phyloP scores from a whole-genome alignment of 2,113 vertebrate genomes.

The Charina bottae region DNA sequence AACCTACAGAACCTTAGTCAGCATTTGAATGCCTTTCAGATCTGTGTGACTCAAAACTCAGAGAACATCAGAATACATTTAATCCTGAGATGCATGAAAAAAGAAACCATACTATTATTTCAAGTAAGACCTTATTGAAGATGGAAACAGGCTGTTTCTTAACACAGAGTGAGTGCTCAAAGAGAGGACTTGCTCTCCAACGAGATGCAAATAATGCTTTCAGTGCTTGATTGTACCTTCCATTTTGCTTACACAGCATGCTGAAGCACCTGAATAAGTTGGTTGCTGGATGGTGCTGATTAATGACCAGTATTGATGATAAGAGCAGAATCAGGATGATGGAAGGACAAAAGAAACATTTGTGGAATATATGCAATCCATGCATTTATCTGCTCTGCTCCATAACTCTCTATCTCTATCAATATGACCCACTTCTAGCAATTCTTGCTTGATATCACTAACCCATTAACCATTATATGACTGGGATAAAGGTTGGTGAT shows the following conservation, averaged over 20 bases:
- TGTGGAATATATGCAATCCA: background rate
- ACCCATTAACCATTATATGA: background rate
- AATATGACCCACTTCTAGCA: background rate
- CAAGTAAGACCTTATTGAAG: background rate
- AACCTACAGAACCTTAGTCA: background rate
- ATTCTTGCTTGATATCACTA: background rate
- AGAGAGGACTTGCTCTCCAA: conserved; percentile 2
- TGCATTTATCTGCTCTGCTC: background rate
- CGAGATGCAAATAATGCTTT: conserved; percentile 11
- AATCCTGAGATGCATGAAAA: background rate
- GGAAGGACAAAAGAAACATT: background rate
- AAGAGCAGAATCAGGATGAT: background rate
- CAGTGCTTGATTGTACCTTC: background rate
- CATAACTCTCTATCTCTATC: background rate
- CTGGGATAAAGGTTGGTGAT: too few relatives aligned
- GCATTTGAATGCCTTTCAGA: background rate
- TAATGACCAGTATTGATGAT: background rate
- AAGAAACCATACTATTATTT: background rate
- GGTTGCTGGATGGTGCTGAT: background rate
- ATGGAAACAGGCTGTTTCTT: background rate
- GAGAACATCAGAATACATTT: background rate
- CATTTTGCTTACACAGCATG: conserved; percentile 13
- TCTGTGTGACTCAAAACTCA: background rate
- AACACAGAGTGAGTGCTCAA: background rate
- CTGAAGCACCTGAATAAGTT: conserved; percentile 5